Percentiles rank a stretch among this genome's conserved stretches.
Evolutionary conservation across 2,888 invertebrate genomes (phyloP).

Genomic region (Prosopocoilus inquinatus): DNA sequence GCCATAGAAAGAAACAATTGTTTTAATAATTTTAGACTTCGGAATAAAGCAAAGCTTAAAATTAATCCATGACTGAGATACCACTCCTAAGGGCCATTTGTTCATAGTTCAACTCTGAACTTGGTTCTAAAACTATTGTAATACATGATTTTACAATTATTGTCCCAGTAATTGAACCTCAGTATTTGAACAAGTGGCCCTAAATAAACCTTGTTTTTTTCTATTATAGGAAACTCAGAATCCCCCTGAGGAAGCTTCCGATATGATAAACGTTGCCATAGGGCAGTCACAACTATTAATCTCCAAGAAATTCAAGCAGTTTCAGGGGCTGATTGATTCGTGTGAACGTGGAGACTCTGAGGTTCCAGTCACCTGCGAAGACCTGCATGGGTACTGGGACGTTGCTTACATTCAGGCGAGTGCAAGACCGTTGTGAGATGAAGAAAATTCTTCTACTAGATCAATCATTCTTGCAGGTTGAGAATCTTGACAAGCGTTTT

Average conservation of each 20-base stretch:
- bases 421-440: not conserved
- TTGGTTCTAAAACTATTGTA: too few relatives aligned
- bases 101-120: too few relatives aligned
- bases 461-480: slow-evolving; percentile 51
- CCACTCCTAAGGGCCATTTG: too few relatives aligned
- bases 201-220: too few relatives aligned
- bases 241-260: slow-evolving; percentile 56
- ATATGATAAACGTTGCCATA: slow-evolving; percentile 66
- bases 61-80: too few relatives aligned
- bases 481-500: slow-evolving; percentile 64
- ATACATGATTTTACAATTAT: not conserved
- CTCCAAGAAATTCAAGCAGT: slow-evolving; percentile 75
- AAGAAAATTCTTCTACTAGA: slow-evolving; percentile 5
- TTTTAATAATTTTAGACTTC: too few relatives aligned
- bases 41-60: too few relatives aligned
- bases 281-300: slow-evolving; percentile 78
- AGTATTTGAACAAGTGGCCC: not conserved
- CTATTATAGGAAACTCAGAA: slow-evolving; percentile 29
- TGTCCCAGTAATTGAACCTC: not conserved
- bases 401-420: slow-evolving; percentile 72
- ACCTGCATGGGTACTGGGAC: slow-evolving; percentile 87
- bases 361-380: slow-evolving; percentile 61
- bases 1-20: too few relatives aligned
- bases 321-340: slow-evolving; percentile 58
- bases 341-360: slow-evolving; percentile 46